Evolutionary conservation across 2,888 invertebrate genomes (phyloP).

Genomic region (Mesochorus sp.): DNA sequence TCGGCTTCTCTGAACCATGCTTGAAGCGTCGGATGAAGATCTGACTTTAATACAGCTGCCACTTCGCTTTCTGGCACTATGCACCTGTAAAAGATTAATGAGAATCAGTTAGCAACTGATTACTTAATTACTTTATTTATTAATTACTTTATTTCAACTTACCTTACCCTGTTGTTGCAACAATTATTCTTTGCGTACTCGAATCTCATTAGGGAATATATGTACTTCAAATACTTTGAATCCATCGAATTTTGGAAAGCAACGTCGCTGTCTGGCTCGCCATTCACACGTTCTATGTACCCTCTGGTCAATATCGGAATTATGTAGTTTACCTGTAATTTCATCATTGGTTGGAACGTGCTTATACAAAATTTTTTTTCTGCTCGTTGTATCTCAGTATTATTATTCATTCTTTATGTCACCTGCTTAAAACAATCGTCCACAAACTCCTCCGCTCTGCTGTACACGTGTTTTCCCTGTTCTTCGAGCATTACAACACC

Average conservation of each 20-base stretch:
- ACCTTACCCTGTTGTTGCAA: constrained; percentile 74
- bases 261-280: constrained; percentile 70
- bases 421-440: constrained; percentile 85
- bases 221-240: constrained; percentile 73
- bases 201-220: constrained; percentile 72
- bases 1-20: constrained; percentile 75
- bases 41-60: constrained; percentile 62
- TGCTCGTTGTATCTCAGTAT: neutral
- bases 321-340: constrained; percentile 83
- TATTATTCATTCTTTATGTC: constrained; percentile 34
- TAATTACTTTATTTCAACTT: neutral
- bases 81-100: constrained; percentile 66
- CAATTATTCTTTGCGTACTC: constrained; percentile 73
- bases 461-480: constrained; percentile 83
- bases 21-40: constrained; percentile 74
- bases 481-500: constrained; percentile 82
- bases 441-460: constrained; percentile 84
- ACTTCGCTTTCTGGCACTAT: constrained; percentile 73
- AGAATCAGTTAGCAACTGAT: constrained; percentile 5
- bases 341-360: neutral
- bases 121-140: constrained; percentile 12
- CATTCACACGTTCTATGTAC: constrained; percentile 83
- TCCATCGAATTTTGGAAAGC: constrained; percentile 64
- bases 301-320: constrained; percentile 84
- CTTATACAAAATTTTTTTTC: neutral